Conservation (phyloP, 2,888 invertebrate species). For the Athrips mouffetella region DNA sequence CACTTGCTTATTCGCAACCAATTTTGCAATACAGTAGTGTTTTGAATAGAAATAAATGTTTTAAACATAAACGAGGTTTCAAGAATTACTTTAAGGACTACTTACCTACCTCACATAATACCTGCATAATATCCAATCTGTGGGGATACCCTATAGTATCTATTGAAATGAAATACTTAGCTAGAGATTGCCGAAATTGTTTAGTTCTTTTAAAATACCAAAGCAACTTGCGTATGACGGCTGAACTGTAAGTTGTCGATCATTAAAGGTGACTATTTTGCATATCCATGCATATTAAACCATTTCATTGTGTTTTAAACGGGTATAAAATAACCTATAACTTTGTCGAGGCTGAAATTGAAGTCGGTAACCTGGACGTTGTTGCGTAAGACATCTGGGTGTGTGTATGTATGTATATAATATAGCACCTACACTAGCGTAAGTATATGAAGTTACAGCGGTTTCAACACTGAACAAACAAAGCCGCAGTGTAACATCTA, state of each 20-base stretch:
- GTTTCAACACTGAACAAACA: conserved; percentile 67
- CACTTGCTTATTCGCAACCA: neutral
- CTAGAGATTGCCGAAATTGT: conserved; percentile 5
- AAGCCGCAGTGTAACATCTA: conserved; percentile 39
- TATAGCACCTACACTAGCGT: conserved; percentile 22
- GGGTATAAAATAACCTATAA: conserved; percentile 20
- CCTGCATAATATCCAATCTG: no score
- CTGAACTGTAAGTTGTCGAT: no score
- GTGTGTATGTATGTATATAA: conserved; percentile 22
- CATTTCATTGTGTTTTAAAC: conserved; percentile 24
- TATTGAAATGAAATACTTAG: no score
- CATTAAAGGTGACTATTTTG: conserved; percentile 26
- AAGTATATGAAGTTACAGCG: conserved; percentile 50
- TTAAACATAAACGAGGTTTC: no score
- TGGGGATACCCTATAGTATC: no score
- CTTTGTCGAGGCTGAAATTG: conserved; percentile 26
- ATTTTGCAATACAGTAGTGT: no score
- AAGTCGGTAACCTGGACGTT: conserved; percentile 26
- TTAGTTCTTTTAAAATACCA: conserved; percentile 11
- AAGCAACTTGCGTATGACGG: no score
- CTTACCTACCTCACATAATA: no score
- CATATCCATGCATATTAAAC: conserved; percentile 27
- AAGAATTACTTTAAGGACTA: no score
- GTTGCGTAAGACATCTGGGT: conserved; percentile 43
- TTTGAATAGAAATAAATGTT: no score